These are phyloP conservation scores for Buathra laborator DNA, from an alignment of 2,888 invertebrate genomes.

Conservation along the genomic window DNA sequence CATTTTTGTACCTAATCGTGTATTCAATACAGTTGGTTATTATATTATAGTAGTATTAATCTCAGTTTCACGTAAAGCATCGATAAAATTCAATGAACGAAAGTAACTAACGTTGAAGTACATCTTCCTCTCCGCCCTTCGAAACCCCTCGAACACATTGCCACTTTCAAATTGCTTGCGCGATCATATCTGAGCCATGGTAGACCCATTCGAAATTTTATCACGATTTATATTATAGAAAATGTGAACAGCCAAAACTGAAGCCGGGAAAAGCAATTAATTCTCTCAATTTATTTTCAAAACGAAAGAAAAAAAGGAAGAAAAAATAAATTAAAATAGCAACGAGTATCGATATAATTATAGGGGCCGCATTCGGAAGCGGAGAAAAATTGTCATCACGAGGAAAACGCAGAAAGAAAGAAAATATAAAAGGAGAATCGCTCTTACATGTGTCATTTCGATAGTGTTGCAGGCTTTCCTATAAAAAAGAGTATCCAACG, in stretches of 20 bases:
- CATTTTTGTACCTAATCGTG: background rate
- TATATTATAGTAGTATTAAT: background rate
- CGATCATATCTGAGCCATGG: constrained; percentile 88
- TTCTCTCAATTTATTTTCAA: constrained; percentile 13
- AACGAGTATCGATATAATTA: constrained; percentile 30
- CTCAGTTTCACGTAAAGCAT: constrained; percentile 50
- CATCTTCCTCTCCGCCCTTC: constrained; percentile 63
- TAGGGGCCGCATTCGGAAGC: constrained; percentile 9
- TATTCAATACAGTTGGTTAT: background rate
- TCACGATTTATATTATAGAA: constrained; percentile 56
- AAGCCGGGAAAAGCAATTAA: constrained; percentile 86
- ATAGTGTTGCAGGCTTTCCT: constrained; percentile 72
- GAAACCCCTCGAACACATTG: constrained; percentile 84
- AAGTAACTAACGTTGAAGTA: constrained; percentile 68
- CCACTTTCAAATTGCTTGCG: constrained; percentile 87
- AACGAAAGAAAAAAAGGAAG: constrained; percentile 37
- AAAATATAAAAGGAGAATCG: constrained; percentile 55
- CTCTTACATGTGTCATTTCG: constrained; percentile 44
- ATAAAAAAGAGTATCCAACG: constrained; percentile 35
- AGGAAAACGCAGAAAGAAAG: constrained; percentile 41
- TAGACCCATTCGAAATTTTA: constrained; percentile 83
- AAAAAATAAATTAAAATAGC: constrained; percentile 47
- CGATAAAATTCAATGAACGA: constrained; percentile 70
- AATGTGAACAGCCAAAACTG: constrained; percentile 76
- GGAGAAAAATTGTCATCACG: constrained; percentile 12